phyloP scores from a whole-genome alignment of 1,140 invertebrate genomes.

The Heliconius nattereri region DNA sequence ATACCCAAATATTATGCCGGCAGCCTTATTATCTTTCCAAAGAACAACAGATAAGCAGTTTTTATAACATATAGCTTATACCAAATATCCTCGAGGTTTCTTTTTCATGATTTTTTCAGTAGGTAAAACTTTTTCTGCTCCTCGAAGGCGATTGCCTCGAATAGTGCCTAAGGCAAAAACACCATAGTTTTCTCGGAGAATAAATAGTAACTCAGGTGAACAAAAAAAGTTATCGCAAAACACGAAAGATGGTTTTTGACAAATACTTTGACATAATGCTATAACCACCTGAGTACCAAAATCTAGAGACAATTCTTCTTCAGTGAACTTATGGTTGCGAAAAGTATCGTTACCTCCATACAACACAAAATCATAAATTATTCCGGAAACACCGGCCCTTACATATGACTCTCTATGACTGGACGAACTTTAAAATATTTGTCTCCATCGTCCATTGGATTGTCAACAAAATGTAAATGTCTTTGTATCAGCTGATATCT shows the following conservation, averaged over 20 bases:
- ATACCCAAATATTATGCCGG: too few species aligned
- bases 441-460: conserved; percentile 28
- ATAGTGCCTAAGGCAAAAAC: conserved; percentile 43
- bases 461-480: conserved; percentile 27
- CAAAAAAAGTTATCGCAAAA: conserved; percentile 49
- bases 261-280: conserved; percentile 42
- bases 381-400: conserved; percentile 44
- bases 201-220: conserved; percentile 36
- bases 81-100: conserved; percentile 36
- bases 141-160: conserved; percentile 38
- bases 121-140: conserved; percentile 34
- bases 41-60: conserved; percentile 33
- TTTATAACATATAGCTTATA: conserved; percentile 36
- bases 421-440: conserved; percentile 31
- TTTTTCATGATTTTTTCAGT: conserved; percentile 43
- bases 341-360: conserved; percentile 44
- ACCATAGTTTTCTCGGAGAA: conserved; percentile 40
- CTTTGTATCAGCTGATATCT: conserved; percentile 32
- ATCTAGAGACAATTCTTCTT: conserved; percentile 42
- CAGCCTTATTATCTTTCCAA: conserved; percentile 44
- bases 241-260: conserved; percentile 37
- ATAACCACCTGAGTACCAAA: conserved; percentile 46
- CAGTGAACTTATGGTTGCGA: conserved; percentile 37
- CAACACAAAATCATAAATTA: conserved; percentile 22
- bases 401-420: conserved; percentile 39